These are phyloP conservation scores for Origma solitaria DNA, from an alignment of 2,113 vertebrate genomes.

Conservation along the genomic window DNA sequence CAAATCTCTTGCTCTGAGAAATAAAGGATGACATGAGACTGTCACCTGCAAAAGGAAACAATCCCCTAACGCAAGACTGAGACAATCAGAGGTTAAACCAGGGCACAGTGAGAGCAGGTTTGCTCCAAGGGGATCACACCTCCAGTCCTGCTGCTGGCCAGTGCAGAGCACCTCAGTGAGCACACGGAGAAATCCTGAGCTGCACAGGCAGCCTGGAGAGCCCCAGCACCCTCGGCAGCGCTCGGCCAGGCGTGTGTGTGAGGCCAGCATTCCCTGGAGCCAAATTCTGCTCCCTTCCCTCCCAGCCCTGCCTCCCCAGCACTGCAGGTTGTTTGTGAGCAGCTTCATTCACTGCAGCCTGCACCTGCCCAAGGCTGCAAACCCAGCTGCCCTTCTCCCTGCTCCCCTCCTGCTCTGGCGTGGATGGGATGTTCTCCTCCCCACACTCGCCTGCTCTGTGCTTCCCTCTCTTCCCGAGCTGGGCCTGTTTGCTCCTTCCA, in stretches of 20 bases:
- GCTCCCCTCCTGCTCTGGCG: not conserved
- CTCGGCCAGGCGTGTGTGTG: fast-evolving
- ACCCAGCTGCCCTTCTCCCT: not conserved
- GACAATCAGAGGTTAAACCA: not conserved
- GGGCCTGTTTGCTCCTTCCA: not conserved
- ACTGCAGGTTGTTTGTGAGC: not conserved
- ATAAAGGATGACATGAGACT: not conserved
- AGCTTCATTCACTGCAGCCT: not conserved
- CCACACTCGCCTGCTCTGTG: not conserved
- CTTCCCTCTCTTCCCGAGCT: not conserved
- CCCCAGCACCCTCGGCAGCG: not conserved
- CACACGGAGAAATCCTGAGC: not conserved
- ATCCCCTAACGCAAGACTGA: not conserved
- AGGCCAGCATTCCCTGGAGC: not conserved
- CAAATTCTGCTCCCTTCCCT: not conserved
- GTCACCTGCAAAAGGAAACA: not conserved
- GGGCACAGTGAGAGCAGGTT: not conserved
- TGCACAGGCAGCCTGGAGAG: not conserved
- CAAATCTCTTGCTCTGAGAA: not conserved
- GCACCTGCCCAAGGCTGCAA: not conserved
- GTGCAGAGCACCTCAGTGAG: not conserved
- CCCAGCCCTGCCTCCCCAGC: not conserved
- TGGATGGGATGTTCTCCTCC: not conserved
- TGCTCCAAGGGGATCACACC: not conserved
- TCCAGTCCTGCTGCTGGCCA: not conserved